Conservation (phyloP, 2,797 vertebrate genomes). For the Xiphophorus birchmanni region DNA sequence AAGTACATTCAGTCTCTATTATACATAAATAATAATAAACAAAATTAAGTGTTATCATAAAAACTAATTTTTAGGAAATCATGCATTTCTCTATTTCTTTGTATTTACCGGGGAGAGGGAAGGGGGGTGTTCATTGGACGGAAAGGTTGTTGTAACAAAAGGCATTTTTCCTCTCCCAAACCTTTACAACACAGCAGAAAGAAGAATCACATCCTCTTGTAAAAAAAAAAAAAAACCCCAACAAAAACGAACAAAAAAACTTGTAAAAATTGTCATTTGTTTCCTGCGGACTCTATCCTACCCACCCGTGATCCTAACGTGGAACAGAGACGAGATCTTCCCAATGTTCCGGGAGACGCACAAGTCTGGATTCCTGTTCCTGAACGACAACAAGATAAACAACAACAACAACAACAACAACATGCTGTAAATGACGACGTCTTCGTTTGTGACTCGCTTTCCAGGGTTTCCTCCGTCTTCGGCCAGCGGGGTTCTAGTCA, state of each 20-base stretch:
- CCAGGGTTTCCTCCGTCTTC: conserved; percentile 31
- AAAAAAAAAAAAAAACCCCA: neutral
- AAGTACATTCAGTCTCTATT: conserved; percentile 91
- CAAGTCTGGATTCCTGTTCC: conserved; percentile 41
- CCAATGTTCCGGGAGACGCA: conserved; percentile 72
- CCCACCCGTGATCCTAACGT: conserved; percentile 11
- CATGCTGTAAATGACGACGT: neutral
- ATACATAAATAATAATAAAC: conserved; percentile 90
- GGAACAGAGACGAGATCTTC: conserved; percentile 78
- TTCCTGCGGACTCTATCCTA: conserved; percentile 13
- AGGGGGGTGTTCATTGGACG: conserved; percentile 70
- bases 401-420: neutral
- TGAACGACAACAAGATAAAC: neutral
- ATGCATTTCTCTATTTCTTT: conserved; percentile 87
- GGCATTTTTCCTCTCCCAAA: conserved; percentile 74
- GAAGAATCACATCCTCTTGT: neutral
- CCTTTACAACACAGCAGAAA: conserved; percentile 60
- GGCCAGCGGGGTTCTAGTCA: conserved; percentile 21
- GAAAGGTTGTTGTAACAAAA: conserved; percentile 81
- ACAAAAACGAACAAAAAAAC: neutral
- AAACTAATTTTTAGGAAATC: conserved; percentile 87
- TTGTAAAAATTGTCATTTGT: conserved; percentile 1
- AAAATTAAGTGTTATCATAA: conserved; percentile 86
- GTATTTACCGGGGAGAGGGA: conserved; percentile 87
- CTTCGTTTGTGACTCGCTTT: conserved; percentile 41